A percentile compares a stretch with the other conserved stretches of the same genome.
Conservation (phyloP, 2,797 vertebrate species). For the Epinephelus coioides region DNA sequence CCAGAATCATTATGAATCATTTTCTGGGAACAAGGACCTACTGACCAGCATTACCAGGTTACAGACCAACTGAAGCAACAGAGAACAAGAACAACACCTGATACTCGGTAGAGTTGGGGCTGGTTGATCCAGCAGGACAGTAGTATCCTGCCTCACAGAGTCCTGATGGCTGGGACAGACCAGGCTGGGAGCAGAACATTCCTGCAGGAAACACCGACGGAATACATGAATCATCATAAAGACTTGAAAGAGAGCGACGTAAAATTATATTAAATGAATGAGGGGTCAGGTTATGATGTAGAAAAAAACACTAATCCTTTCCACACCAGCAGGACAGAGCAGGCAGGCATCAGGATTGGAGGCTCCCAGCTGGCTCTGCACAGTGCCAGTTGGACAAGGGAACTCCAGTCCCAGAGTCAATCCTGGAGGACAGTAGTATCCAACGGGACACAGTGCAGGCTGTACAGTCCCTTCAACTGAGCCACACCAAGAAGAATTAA, state of each 20-base stretch:
- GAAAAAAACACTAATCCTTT: slow-evolving; percentile 1
- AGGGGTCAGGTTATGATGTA: not conserved
- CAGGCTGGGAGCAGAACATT: slow-evolving; percentile 90
- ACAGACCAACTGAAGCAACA: slow-evolving; percentile 2
- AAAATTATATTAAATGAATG: no score
- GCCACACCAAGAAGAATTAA: slow-evolving; percentile 12
- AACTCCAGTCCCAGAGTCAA: slow-evolving; percentile 79
- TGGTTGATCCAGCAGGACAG: slow-evolving; percentile 89
- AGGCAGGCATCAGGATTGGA: slow-evolving; percentile 82
- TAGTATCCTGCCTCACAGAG: slow-evolving; percentile 89
- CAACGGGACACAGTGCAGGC: slow-evolving; percentile 82
- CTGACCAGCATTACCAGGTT: not conserved
- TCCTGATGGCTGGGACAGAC: slow-evolving; percentile 88
- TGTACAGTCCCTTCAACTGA: slow-evolving; percentile 80
- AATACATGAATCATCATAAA: not conserved
- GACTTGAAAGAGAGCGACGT: not conserved
- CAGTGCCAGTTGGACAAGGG: slow-evolving; percentile 88
- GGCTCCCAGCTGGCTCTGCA: slow-evolving; percentile 84
- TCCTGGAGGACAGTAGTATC: slow-evolving; percentile 87
- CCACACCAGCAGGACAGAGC: slow-evolving; percentile 88
- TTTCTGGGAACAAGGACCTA: not conserved
- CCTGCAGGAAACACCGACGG: slow-evolving; percentile 78
- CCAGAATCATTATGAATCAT: not conserved
- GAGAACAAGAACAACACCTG: slow-evolving; percentile 76
- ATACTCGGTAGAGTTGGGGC: slow-evolving; percentile 86